Evolutionary conservation across 2,888 invertebrate species (phyloP).

Genomic region (Lasioglossum lativentre): DNA sequence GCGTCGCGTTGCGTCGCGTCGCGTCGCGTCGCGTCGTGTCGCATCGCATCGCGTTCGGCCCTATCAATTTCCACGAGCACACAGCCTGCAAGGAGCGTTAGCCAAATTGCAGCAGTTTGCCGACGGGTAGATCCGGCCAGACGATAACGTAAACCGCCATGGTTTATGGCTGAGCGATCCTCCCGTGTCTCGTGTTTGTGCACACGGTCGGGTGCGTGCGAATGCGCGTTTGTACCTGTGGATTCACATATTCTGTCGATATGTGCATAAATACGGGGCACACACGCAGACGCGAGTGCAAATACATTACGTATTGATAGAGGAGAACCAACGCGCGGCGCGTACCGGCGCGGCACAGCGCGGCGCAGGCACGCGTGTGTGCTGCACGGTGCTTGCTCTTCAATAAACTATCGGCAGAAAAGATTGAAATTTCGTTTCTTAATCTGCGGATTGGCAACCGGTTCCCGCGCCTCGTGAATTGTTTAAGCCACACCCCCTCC

Average conservation of each 20-base stretch:
- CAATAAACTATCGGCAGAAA: constrained; percentile 36
- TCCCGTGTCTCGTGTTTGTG: constrained; percentile 64
- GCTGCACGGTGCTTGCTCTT: constrained; percentile 1
- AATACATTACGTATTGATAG: constrained; percentile 58
- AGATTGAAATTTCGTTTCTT: constrained; percentile 23
- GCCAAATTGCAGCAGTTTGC: constrained; percentile 80
- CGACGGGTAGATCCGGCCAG: constrained; percentile 79
- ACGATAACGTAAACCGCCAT: constrained; percentile 81
- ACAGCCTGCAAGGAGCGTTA: constrained; percentile 67
- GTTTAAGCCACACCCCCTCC: background rate
- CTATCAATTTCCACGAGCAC: constrained; percentile 66
- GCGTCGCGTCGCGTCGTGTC: constrained; percentile 5
- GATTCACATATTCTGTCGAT: constrained; percentile 54
- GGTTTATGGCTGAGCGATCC: constrained; percentile 80
- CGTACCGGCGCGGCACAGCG: background rate
- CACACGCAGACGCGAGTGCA: constrained; percentile 43
- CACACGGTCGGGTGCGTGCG: constrained; percentile 39
- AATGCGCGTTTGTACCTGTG: constrained; percentile 37
- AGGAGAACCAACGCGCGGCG: background rate
- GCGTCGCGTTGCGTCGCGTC: constrained; percentile 19
- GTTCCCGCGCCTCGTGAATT: background rate
- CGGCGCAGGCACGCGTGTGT: background rate
- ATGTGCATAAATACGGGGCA: constrained; percentile 52
- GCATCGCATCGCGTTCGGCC: constrained; percentile 23
- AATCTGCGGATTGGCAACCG: constrained; percentile 2